These are phyloP conservation scores for Montipora capricornis DNA, from an alignment of 64 coral and sea anemone genomes.

Conservation along the genomic window DNA sequence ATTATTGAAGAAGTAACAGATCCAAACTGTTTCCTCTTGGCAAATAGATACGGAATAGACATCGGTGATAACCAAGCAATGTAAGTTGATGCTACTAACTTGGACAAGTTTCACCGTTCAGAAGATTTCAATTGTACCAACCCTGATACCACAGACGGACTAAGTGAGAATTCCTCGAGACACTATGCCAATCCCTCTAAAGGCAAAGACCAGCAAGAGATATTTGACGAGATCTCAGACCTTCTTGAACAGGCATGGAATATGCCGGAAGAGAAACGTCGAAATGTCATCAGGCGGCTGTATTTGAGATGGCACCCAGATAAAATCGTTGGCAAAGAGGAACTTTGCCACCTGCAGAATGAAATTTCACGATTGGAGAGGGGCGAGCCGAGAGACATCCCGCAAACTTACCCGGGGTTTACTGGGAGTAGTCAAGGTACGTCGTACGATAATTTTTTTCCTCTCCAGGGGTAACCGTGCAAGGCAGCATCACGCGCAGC, in stretches of 20 bases:
- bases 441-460: conserved; percentile 2
- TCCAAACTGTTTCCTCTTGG: background rate
- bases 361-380: conserved; percentile 74
- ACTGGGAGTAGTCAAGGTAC: background rate
- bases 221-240: conserved; percentile 27
- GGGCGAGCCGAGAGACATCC: background rate
- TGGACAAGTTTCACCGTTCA: conserved; percentile 79
- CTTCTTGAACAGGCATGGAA: conserved; percentile 77
- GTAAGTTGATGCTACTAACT: conserved; percentile 51
- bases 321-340: conserved; percentile 77
- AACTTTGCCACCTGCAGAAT: conserved; percentile 65
- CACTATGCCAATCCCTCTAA: background rate
- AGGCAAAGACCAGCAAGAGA: background rate
- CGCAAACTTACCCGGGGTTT: background rate
- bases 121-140: background rate
- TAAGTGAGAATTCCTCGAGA: background rate
- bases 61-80: conserved; percentile 57
- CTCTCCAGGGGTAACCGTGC: background rate
- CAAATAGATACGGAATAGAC: conserved; percentile 75
- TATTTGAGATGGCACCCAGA: conserved; percentile 86
- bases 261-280: conserved; percentile 54
- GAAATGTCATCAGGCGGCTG: conserved; percentile 69
- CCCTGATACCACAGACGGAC: background rate
- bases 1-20: conserved; percentile 63
- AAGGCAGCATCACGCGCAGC: background rate